Conservation (phyloP, 2,113 vertebrate species). For the Catharus fuscescens region DNA sequence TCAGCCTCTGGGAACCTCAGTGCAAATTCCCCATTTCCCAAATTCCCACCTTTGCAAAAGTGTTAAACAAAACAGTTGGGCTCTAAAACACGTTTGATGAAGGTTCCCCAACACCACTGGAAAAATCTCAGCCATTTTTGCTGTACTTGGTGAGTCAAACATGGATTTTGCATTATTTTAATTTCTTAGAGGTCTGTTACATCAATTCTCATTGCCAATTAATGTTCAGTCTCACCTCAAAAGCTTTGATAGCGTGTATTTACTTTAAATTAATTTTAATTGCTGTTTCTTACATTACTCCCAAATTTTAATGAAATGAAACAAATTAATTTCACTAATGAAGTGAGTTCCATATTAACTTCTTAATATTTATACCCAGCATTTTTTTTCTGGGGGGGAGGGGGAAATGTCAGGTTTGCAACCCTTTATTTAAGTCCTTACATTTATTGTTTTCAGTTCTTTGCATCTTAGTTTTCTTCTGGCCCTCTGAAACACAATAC, state of each 20-base stretch:
- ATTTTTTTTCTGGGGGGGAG: not conserved
- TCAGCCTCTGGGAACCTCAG: not conserved
- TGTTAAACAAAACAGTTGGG: not conserved
- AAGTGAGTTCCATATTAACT: not conserved
- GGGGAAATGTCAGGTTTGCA: not conserved
- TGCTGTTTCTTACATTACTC: not conserved
- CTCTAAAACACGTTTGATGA: not conserved
- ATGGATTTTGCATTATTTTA: not conserved
- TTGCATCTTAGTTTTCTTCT: not conserved
- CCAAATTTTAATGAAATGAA: not conserved
- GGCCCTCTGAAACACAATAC: not conserved
- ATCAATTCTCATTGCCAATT: not conserved
- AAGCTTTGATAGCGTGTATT: not conserved
- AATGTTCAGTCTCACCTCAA: not conserved
- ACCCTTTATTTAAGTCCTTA: not conserved
- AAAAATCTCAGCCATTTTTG: not conserved
- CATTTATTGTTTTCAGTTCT: not conserved
- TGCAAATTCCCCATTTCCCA: not conserved
- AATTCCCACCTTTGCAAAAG: not conserved
- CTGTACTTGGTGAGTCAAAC: not conserved
- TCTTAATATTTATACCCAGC: not conserved
- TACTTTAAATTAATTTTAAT: not conserved
- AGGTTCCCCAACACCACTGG: not conserved
- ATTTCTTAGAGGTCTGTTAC: not conserved
- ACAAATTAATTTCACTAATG: not conserved